Evolutionary conservation across 1,140 invertebrate species (phyloP), one percentile per base, ranked within the genome.

Genomic region (silkworm (Bombyx mori)): DNA sequence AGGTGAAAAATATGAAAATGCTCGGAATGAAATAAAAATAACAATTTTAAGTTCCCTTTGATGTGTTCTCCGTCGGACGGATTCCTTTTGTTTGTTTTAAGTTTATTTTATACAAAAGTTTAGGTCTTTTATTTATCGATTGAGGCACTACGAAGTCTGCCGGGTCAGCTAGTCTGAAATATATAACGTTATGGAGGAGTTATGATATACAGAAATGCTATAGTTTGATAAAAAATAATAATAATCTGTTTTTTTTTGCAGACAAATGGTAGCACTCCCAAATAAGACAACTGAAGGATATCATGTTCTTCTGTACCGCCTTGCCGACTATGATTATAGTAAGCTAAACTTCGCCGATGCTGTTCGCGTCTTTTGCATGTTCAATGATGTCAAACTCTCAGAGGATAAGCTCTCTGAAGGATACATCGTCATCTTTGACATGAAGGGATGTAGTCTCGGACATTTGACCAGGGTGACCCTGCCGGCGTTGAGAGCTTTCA

Each of bases 381-480:
- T 91, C 71, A 92, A 92, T 67, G 91, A 92, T 65, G 77, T 90
- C 42, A 84, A 90, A 47, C 65, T 92, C 22, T 91, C 91, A 0
- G 91, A 92, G 65, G 91, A 92, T 70, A 86, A 89, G 0, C 77
- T 91, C 4, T 86, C 86, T n/a, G 89, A 91, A 22, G 91, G 91
- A 2, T 92, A 92, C 72, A 86, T 92, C 44, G 90, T 92, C 42
- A 87, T 92, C 54, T 92, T 92, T 65, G 91, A 92, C 70, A 92
- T 92, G 91, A 91, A 91, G 70, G 91, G 91, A 7, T 88, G 90
- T 57, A 84, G 83, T 8, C 74, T 92, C 8, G 90, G 90, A 0
- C 91, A 92, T 74, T 75, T 92, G 22, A 90, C 91, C 1, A 78
- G 90, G 62, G 89, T 91, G 0, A 90, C 88, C 22, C 61, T 92